Conservation (phyloP, 1,140 invertebrate genomes). For the Acromyrmex heyeri region DNA sequence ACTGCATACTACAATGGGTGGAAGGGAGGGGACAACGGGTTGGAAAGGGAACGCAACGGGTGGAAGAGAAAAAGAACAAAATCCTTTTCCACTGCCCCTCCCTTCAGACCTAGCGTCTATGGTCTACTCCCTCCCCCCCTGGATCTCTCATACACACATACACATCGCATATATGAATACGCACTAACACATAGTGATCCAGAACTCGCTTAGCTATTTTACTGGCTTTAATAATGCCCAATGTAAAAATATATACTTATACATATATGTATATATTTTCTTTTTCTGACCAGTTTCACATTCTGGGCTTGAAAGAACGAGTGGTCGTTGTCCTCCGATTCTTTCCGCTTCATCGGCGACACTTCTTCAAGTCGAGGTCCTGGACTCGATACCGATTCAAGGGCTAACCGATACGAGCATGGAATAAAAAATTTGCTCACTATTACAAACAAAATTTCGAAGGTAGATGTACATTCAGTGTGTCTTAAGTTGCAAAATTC, state of each 20-base stretch:
- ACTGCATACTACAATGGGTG: no score
- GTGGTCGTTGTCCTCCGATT: conserved; percentile 48
- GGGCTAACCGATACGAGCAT: conserved; percentile 46
- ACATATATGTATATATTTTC: background rate
- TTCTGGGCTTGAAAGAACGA: conserved; percentile 40
- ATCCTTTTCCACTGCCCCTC: no score
- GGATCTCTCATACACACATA: no score
- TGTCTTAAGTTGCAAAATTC: background rate
- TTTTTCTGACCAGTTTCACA: conserved; percentile 47
- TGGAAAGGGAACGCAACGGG: no score
- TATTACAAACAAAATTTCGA: conserved; percentile 7
- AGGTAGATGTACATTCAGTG: background rate
- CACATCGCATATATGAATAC: no score
- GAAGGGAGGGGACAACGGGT: no score
- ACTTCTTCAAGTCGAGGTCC: background rate
- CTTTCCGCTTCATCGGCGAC: background rate
- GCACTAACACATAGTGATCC: no score
- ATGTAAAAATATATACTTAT: no score
- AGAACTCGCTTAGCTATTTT: no score
- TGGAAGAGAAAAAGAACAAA: background rate
- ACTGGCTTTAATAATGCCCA: no score
- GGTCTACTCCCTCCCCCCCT: no score
- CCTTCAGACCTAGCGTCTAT: no score
- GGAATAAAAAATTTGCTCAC: conserved; percentile 56
- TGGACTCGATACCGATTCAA: conserved; percentile 54